Conservation (phyloP, 2,113 vertebrate genomes). For the Phrynosoma platyrhinos region DNA sequence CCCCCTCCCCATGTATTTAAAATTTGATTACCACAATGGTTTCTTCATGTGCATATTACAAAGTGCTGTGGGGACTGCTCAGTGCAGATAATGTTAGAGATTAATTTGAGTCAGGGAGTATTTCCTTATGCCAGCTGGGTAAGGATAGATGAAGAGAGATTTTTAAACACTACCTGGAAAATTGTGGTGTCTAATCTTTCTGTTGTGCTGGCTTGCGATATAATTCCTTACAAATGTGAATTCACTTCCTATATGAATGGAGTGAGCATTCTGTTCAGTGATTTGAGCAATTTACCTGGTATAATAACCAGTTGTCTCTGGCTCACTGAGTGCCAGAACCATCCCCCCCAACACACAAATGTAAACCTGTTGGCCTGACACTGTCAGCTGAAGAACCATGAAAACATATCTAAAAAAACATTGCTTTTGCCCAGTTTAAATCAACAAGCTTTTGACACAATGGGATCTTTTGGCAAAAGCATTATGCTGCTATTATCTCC, state of each 20-base stretch:
- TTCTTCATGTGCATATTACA: conserved; percentile 79
- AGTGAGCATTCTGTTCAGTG: conserved; percentile 72
- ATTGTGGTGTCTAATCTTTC: conserved; percentile 74
- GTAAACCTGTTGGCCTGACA: conserved; percentile 64
- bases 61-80: conserved; percentile 73
- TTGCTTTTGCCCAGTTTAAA: conserved; percentile 69
- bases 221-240: conserved; percentile 72
- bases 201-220: conserved; percentile 67
- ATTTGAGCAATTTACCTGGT: conserved; percentile 73
- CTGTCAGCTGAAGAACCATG: conserved; percentile 71
- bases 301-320: conserved; percentile 71
- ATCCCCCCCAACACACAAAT: conserved; percentile 47
- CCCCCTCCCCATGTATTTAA: conserved; percentile 70
- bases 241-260: conserved; percentile 71
- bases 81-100: conserved; percentile 75
- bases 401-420: conserved; percentile 68
- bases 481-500: conserved; percentile 59
- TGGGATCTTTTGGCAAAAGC: conserved; percentile 53
- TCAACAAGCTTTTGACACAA: conserved; percentile 64
- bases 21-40: conserved; percentile 80
- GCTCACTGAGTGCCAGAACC: conserved; percentile 68
- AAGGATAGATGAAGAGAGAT: conserved; percentile 73
- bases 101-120: conserved; percentile 76
- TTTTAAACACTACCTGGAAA: conserved; percentile 76
- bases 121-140: conserved; percentile 69